Evolutionary conservation across 2,888 invertebrate genomes (phyloP).

Genomic region (Calliphora vomitoria): DNA sequence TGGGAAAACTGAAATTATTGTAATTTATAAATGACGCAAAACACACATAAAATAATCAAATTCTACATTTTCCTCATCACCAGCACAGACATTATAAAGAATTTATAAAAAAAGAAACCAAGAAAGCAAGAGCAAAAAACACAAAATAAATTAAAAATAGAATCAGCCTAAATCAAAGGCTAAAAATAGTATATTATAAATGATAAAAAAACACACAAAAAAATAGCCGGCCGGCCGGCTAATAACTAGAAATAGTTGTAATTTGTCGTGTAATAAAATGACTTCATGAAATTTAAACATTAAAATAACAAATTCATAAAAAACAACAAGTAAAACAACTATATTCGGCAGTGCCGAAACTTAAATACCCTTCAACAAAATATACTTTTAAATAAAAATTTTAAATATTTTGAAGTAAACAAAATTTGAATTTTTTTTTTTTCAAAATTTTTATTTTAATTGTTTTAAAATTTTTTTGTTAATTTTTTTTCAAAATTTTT

Average conservation of each 20-base stretch:
- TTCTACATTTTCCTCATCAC: neutral
- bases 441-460: too few relatives aligned
- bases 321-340: neutral
- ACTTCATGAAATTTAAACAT: conserved; percentile 2
- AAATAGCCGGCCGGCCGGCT: conserved; percentile 30
- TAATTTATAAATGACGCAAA: conserved; percentile 34
- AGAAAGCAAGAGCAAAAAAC: neutral
- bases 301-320: conserved; percentile 13
- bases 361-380: too few relatives aligned
- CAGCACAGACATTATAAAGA: neutral
- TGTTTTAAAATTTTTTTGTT: too few relatives aligned
- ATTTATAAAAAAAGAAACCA: neutral
- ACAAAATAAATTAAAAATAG: conserved; percentile 14
- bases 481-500: too few relatives aligned
- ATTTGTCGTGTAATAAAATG: too few relatives aligned
- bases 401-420: too few relatives aligned
- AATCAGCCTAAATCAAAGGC: neutral
- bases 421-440: neutral
- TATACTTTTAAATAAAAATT: too few relatives aligned
- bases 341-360: too few relatives aligned
- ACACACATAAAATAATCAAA: neutral
- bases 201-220: neutral
- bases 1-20: neutral
- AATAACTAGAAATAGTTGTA: conserved; percentile 5
- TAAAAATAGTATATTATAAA: conserved; percentile 30